Percentiles rank a stretch among this genome's conserved stretches.
These are phyloP conservation scores for Tenthredo scrophulariae DNA, from an alignment of 2,888 invertebrate species.

Conservation along the genomic window DNA sequence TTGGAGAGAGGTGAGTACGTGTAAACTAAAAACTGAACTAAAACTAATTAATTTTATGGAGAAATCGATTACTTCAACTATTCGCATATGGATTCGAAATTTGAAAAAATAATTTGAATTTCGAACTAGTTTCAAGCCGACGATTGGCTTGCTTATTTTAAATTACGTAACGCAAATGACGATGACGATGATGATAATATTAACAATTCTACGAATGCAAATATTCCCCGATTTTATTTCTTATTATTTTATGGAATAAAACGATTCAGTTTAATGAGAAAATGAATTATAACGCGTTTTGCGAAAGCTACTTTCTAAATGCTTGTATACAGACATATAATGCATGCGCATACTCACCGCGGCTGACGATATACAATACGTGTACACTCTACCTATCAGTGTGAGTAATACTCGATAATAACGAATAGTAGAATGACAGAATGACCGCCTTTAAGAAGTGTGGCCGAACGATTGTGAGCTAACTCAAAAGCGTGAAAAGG, in stretches of 20 bases:
- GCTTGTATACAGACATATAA: not conserved
- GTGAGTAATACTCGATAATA: not conserved
- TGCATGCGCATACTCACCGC: not conserved
- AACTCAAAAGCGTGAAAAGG: not conserved
- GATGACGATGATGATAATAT: not conserved
- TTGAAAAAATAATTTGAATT: not conserved
- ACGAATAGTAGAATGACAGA: not conserved
- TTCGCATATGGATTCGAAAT: not conserved
- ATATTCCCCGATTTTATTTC: not conserved
- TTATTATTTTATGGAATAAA: not conserved
- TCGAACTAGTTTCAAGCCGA: not conserved
- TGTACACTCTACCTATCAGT: not conserved
- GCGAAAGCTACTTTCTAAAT: conserved; percentile 7
- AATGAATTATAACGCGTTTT: not conserved
- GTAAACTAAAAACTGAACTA: not conserved
- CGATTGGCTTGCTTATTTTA: not conserved
- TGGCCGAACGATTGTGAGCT: not conserved
- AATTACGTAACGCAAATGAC: not conserved
- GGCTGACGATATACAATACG: not conserved
- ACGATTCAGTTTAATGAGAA: not conserved
- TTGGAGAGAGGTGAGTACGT: not conserved
- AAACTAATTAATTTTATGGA: not conserved
- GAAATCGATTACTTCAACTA: not conserved
- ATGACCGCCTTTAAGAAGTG: not conserved
- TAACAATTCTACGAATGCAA: not conserved